Percentiles rank a stretch among this genome's conserved stretches.
phyloP scores from a whole-genome alignment of 37 sponge, comb jelly and placozoan species.

The Sycon ciliatum region DNA sequence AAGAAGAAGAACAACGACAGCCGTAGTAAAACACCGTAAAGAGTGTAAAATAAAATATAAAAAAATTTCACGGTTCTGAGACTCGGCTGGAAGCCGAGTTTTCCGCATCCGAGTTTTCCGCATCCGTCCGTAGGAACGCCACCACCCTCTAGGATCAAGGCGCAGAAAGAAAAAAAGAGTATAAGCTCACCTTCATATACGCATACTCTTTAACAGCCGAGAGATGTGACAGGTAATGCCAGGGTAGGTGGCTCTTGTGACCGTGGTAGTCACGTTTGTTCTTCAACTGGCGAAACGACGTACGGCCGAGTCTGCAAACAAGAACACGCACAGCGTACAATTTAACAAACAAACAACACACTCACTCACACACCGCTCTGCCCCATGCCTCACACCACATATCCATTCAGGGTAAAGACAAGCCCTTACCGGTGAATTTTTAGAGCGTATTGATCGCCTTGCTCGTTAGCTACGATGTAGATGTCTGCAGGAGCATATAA shows the following conservation, averaged over 20 bases:
- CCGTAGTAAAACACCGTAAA: no score
- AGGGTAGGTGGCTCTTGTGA: constrained; percentile 62
- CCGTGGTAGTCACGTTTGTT: constrained; percentile 94
- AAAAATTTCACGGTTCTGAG: no score
- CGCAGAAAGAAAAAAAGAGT: neutral
- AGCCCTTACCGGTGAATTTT: constrained; percentile 74
- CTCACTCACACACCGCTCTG: neutral
- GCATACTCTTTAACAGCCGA: constrained; percentile 87
- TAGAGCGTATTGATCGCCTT: constrained; percentile 65
- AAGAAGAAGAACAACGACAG: no score
- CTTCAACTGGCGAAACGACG: constrained; percentile 82
- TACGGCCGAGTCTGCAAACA: constrained; percentile 67
- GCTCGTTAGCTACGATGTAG: constrained; percentile 75
- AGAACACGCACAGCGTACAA: neutral
- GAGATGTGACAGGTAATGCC: constrained; percentile 90
- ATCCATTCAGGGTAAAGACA: neutral
- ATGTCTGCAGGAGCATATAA: constrained; percentile 50
- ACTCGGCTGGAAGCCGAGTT: no score
- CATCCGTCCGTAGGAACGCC: no score
- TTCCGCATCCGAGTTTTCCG: no score
- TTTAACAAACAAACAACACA: no score
- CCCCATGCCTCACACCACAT: neutral
- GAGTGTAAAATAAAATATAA: no score
- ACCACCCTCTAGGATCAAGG: neutral
- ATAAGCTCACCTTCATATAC: constrained; percentile 68